phyloP scores from a whole-genome alignment of 1,140 invertebrate genomes.

The Panagrolaimus sp. region DNA sequence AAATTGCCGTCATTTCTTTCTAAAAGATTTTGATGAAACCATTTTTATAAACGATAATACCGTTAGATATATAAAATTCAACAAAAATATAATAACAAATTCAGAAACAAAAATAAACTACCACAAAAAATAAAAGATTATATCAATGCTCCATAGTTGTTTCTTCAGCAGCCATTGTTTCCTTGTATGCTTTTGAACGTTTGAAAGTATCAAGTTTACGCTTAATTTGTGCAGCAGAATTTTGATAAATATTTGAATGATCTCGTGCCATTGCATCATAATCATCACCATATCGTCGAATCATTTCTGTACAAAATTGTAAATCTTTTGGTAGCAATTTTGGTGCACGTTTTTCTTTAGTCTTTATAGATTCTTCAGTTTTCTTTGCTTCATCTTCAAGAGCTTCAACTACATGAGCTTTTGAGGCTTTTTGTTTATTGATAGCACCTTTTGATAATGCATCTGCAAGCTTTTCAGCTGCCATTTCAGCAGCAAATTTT shows the following conservation, averaged over 20 bases:
- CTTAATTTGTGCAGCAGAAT: slow-evolving; percentile 1
- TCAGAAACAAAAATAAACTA: too few relatives aligned
- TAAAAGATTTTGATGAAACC: too few relatives aligned
- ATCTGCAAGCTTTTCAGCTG: background rate
- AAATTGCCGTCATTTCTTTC: too few relatives aligned
- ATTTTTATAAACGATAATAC: too few relatives aligned
- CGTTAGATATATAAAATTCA: too few relatives aligned
- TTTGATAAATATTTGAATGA: background rate
- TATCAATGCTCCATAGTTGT: too few relatives aligned
- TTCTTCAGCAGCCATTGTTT: background rate
- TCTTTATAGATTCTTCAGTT: background rate
- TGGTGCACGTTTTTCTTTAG: background rate
- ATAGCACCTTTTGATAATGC: background rate
- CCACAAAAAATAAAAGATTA: too few relatives aligned
- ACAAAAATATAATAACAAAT: too few relatives aligned
- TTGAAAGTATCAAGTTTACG: slow-evolving; percentile 8
- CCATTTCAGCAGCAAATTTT: background rate
- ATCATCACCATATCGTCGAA: background rate
- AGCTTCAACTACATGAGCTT: background rate
- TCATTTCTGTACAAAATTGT: slow-evolving; percentile 7
- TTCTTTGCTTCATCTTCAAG: background rate
- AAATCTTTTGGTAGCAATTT: background rate
- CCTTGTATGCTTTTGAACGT: background rate
- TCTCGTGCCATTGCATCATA: slow-evolving; percentile 10
- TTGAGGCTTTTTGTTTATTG: slow-evolving; percentile 1